Evolutionary conservation across 92 coral and sea anemone genomes (phyloP).

Genomic region (Muricea muricata): DNA sequence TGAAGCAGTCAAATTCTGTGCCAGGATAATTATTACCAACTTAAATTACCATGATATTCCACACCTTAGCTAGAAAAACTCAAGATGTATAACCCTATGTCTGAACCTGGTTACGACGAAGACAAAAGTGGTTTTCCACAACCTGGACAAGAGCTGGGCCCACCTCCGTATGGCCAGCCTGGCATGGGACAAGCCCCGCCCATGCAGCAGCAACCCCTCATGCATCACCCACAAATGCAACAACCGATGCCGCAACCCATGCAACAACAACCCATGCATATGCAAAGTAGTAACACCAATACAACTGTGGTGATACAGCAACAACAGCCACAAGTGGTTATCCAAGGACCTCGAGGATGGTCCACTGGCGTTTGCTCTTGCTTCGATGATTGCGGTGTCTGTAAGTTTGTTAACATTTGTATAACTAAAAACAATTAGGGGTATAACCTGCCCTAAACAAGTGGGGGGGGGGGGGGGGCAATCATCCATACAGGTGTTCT

Average conservation of each 20-base stretch:
- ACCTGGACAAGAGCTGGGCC: background rate
- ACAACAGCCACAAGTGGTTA: background rate
- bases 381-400: slow-evolving; percentile 41
- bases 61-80: background rate
- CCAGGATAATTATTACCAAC: too few species aligned
- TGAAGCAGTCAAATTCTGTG: too few species aligned
- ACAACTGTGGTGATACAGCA: slow-evolving; percentile 34
- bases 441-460: too few species aligned
- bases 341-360: slow-evolving; percentile 35
- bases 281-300: background rate
- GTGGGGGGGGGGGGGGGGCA: too few species aligned
- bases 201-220: slow-evolving; percentile 16
- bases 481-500: too few species aligned
- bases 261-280: slow-evolving; percentile 10
- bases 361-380: slow-evolving; percentile 32
- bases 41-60: background rate
- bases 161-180: slow-evolving; percentile 18
- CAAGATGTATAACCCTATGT: slow-evolving; percentile 33
- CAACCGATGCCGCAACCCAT: background rate
- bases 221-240: background rate
- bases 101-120: background rate
- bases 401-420: slow-evolving; percentile 19
- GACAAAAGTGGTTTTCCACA: background rate
- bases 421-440: background rate
- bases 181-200: background rate